These are phyloP conservation scores for Tetraneura akinire DNA, from an alignment of 1,140 invertebrate species.

Conservation along the genomic window DNA sequence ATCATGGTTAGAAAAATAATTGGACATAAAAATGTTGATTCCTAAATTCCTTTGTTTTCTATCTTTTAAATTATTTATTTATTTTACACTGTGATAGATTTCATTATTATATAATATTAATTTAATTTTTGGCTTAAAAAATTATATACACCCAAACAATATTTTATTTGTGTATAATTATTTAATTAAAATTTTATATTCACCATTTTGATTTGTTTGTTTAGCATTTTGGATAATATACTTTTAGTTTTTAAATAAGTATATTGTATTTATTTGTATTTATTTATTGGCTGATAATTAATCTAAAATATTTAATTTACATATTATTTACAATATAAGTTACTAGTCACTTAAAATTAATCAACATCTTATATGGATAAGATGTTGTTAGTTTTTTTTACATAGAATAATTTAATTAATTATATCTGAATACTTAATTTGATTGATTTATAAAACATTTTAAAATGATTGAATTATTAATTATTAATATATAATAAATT, in stretches of 20 bases:
- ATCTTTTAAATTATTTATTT: constrained; percentile 10
- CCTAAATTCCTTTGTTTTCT: constrained; percentile 15
- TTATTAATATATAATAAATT: too few relatives aligned
- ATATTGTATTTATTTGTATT: not conserved
- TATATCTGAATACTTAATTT: too few relatives aligned
- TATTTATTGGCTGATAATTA: not conserved
- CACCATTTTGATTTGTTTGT: constrained; percentile 15
- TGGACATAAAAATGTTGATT: not conserved
- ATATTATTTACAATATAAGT: not conserved
- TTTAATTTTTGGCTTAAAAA: not conserved
- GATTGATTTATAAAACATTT: too few relatives aligned
- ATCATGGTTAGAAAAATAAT: constrained; percentile 77
- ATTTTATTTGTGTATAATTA: constrained; percentile 2
- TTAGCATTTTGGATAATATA: constrained; percentile 14
- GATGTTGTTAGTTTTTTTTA: too few relatives aligned
- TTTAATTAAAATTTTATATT: constrained; percentile 28
- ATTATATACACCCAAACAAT: not conserved
- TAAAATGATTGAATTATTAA: too few relatives aligned
- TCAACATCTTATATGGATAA: too few relatives aligned
- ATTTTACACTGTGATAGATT: constrained; percentile 45
- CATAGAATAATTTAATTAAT: too few relatives aligned
- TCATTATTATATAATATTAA: not conserved
- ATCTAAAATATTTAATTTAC: not conserved
- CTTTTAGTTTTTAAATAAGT: constrained; percentile 17
- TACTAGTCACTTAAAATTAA: not conserved